phyloP scores from a whole-genome alignment of 2,113 vertebrate genomes.

The Dicerorhinus sumatrensis region DNA sequence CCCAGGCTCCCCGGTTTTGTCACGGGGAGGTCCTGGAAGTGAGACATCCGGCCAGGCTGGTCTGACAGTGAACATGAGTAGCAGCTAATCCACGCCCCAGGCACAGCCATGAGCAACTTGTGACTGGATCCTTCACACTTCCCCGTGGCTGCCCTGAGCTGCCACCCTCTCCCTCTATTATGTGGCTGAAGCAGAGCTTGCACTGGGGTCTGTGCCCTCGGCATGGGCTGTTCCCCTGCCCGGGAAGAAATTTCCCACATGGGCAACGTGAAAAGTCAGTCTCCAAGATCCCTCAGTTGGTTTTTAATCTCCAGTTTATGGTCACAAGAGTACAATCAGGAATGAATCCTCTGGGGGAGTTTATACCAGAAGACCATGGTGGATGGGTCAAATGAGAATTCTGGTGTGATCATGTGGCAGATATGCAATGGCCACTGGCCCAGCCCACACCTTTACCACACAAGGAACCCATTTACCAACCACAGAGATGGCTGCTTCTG shows the following conservation, averaged over 20 bases:
- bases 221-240: not conserved
- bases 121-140: not conserved
- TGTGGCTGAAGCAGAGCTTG: not conserved
- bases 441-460: not conserved
- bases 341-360: not conserved
- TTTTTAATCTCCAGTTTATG: not conserved
- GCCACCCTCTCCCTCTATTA: fast-evolving
- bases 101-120: fast-evolving
- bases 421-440: fast-evolving
- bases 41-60: not conserved
- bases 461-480: not conserved
- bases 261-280: not conserved
- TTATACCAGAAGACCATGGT: not conserved
- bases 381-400: not conserved
- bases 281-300: not conserved
- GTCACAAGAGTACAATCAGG: too few species aligned
- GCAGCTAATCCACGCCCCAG: not conserved
- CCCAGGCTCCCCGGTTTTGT: not conserved
- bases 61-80: not conserved
- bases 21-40: not conserved
- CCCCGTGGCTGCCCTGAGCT: not conserved
- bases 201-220: fast-evolving
- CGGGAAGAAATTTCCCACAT: not conserved
- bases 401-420: not conserved
- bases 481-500: not conserved